Percentiles rank a stretch among this genome's conserved stretches.
phyloP scores from a whole-genome alignment of 2,113 vertebrate species.

The Dasyprocta punctata region DNA sequence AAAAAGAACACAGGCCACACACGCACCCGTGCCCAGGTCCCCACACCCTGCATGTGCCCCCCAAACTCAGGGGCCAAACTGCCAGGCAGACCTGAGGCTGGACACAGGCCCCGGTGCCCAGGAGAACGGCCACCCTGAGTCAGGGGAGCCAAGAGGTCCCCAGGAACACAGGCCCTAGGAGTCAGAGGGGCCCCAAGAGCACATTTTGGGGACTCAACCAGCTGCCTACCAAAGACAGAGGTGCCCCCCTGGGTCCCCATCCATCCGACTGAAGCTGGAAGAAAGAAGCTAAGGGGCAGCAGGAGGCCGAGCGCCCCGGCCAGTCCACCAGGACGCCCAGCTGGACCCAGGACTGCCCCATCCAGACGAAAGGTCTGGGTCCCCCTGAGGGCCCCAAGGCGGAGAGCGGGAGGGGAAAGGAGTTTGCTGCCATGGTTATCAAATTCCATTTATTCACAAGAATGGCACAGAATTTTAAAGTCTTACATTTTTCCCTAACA shows the following conservation, averaged over 20 bases:
- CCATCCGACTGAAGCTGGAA: not conserved
- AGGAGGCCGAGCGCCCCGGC: not conserved
- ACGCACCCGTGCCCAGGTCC: not conserved
- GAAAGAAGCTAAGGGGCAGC: not conserved
- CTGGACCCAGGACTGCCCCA: not conserved
- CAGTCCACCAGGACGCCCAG: not conserved
- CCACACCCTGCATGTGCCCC: not conserved
- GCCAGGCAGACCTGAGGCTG: not conserved
- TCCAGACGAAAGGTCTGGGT: not conserved
- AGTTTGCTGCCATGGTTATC: not conserved
- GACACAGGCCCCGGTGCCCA: fast-evolving
- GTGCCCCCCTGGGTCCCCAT: not conserved
- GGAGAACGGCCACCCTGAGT: not conserved
- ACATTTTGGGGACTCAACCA: not conserved
- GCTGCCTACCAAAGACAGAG: no score
- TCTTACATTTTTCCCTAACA: not conserved
- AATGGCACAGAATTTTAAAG: not conserved
- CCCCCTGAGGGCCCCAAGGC: not conserved
- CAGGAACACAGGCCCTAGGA: no score
- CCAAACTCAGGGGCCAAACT: not conserved
- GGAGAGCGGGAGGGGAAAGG: not conserved
- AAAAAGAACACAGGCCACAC: not conserved
- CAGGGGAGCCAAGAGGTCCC: not conserved
- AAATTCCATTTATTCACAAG: not conserved
- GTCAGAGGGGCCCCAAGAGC: not conserved